Conservation (phyloP, 2,888 invertebrate genomes). For the Orthosia cruda region DNA sequence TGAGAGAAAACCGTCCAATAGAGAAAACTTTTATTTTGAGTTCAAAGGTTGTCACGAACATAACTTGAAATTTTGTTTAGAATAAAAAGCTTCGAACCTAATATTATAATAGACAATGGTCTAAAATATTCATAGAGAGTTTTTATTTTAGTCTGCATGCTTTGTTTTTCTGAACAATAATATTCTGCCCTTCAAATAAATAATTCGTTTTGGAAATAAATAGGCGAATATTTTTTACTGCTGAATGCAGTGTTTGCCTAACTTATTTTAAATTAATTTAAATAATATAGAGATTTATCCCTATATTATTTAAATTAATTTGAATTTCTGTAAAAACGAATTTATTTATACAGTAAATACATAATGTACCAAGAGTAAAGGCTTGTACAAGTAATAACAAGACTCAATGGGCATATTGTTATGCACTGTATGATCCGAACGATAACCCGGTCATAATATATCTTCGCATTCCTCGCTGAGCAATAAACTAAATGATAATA, state of each 20-base stretch:
- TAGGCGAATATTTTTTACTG: too few species aligned
- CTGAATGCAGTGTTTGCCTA: too few species aligned
- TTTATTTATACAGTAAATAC: neutral
- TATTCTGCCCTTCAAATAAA: too few species aligned
- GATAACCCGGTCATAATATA: constrained; percentile 55
- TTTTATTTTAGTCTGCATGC: neutral
- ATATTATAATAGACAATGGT: neutral
- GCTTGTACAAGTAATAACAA: constrained; percentile 12
- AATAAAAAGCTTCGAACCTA: constrained; percentile 20
- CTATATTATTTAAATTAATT: too few species aligned
- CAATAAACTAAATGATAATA: constrained; percentile 73
- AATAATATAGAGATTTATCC: too few species aligned
- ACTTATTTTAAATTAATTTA: too few species aligned
- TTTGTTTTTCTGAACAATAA: too few species aligned
- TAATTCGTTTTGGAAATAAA: too few species aligned
- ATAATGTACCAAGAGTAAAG: too few species aligned
- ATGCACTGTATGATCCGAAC: constrained; percentile 41
- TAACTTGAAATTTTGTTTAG: constrained; percentile 3
- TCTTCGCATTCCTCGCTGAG: constrained; percentile 61
- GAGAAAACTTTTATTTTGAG: neutral
- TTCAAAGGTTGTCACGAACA: constrained; percentile 28
- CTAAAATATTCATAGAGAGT: constrained; percentile 32
- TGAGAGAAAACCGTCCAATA: too few species aligned
- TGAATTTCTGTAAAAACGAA: constrained; percentile 13
- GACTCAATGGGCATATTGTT: constrained; percentile 45